phyloP scores from a whole-genome alignment of 2,797 vertebrate genomes.

The Gambusia yucatana region DNA sequence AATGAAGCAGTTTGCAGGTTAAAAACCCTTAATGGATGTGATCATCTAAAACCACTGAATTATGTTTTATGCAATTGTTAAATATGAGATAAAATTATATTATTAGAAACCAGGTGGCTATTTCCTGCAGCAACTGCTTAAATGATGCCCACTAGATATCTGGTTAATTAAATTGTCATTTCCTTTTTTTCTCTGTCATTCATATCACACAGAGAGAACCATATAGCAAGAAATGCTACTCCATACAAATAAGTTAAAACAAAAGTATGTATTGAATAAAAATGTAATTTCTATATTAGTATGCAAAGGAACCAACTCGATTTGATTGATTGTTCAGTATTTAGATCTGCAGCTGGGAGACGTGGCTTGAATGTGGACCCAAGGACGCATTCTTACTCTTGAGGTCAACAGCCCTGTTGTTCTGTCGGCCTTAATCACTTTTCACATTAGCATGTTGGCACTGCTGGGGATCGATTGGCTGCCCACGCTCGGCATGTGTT shows the following conservation, averaged over 20 bases:
- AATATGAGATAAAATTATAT: neutral
- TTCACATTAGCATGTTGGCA: slow-evolving; percentile 61
- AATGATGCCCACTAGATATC: neutral
- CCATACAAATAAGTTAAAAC: neutral
- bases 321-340: neutral
- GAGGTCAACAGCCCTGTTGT: slow-evolving; percentile 49
- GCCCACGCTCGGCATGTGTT: slow-evolving; percentile 40
- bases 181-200: neutral
- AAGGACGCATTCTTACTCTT: slow-evolving; percentile 50
- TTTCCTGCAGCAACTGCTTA: neutral
- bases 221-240: neutral
- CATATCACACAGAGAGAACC: neutral
- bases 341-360: slow-evolving; percentile 6
- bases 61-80: neutral
- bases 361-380: slow-evolving; percentile 1
- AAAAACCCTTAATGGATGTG: neutral
- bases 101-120: neutral
- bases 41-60: neutral
- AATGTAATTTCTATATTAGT: neutral
- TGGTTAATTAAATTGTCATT: neutral
- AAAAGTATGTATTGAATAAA: neutral
- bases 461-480: slow-evolving; percentile 60
- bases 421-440: slow-evolving; percentile 66
- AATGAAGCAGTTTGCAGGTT: neutral
- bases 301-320: neutral